Evolutionary conservation across 2,113 vertebrate genomes (phyloP).

Genomic region (Myrmophylax atrothorax): DNA sequence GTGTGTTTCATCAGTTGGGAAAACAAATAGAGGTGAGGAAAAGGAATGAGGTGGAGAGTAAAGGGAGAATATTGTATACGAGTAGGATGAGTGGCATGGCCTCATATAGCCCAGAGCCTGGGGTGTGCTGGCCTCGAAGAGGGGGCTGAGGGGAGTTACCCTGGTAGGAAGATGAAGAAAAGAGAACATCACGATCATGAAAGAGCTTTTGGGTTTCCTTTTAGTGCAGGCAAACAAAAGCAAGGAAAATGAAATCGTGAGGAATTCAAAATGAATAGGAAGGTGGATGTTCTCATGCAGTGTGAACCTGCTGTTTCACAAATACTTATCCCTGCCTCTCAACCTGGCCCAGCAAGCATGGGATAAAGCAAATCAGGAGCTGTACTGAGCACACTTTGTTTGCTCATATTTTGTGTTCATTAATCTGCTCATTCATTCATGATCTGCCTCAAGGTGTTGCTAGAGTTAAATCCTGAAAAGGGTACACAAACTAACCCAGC

Average conservation of each 20-base stretch:
- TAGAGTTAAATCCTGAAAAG: constrained; percentile 46
- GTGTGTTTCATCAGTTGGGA: background rate
- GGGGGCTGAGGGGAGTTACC: background rate
- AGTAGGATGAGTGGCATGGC: background rate
- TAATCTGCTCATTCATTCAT: background rate
- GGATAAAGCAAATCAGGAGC: background rate
- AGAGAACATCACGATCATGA: background rate
- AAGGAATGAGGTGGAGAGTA: background rate
- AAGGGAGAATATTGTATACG: background rate
- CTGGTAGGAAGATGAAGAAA: background rate
- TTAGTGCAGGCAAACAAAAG: background rate
- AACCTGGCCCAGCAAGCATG: background rate
- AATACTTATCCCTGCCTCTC: background rate
- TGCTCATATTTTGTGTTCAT: background rate
- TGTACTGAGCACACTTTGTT: background rate
- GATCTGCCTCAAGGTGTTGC: background rate
- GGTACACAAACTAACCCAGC: background rate
- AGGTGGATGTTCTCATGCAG: background rate
- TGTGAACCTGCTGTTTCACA: background rate
- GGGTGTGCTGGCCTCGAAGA: background rate
- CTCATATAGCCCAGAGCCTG: background rate
- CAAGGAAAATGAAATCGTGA: background rate
- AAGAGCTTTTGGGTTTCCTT: background rate
- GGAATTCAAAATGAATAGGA: background rate
- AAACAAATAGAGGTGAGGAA: background rate